Percentiles rank a stretch among this genome's conserved stretches.
Conservation (phyloP, 2,797 vertebrate genomes). For the Pampus argenteus region DNA sequence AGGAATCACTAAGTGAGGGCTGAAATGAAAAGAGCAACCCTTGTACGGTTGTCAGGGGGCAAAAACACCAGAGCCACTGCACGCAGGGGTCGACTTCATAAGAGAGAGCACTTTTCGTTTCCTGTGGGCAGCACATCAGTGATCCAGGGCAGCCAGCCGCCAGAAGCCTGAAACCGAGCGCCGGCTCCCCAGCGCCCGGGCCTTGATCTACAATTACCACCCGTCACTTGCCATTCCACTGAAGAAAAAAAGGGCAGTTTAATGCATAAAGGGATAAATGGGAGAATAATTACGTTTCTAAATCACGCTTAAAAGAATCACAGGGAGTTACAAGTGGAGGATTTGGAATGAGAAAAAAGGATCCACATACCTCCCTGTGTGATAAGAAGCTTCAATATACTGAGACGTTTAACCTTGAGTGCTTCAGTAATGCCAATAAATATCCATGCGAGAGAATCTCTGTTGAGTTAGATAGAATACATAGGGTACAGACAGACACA, state of each 20-base stretch:
- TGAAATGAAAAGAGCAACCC: slow-evolving; percentile 59
- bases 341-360: slow-evolving; percentile 36
- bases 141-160: slow-evolving; percentile 29
- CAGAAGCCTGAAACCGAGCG: slow-evolving; percentile 41
- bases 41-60: slow-evolving; percentile 48
- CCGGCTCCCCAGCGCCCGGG: slow-evolving; percentile 23
- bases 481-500: not conserved
- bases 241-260: slow-evolving; percentile 67
- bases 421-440: slow-evolving; percentile 28
- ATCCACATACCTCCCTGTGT: slow-evolving; percentile 23
- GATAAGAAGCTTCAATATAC: slow-evolving; percentile 46
- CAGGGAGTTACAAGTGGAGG: slow-evolving; percentile 17
- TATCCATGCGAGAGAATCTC: slow-evolving; percentile 8
- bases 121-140: slow-evolving; percentile 46
- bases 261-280: slow-evolving; percentile 70
- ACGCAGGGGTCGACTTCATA: slow-evolving; percentile 49
- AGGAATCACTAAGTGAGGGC: slow-evolving; percentile 58
- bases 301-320: slow-evolving; percentile 72
- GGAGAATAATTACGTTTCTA: slow-evolving; percentile 77
- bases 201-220: slow-evolving; percentile 82
- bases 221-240: slow-evolving; percentile 63
- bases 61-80: slow-evolving; percentile 28
- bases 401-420: slow-evolving; percentile 56
- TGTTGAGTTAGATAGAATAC: slow-evolving; percentile 1
- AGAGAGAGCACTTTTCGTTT: slow-evolving; percentile 48